Base-by-base conservation (phyloP, 2,113 vertebrate genomes). In the Anoplopoma fimbria region DNA sequence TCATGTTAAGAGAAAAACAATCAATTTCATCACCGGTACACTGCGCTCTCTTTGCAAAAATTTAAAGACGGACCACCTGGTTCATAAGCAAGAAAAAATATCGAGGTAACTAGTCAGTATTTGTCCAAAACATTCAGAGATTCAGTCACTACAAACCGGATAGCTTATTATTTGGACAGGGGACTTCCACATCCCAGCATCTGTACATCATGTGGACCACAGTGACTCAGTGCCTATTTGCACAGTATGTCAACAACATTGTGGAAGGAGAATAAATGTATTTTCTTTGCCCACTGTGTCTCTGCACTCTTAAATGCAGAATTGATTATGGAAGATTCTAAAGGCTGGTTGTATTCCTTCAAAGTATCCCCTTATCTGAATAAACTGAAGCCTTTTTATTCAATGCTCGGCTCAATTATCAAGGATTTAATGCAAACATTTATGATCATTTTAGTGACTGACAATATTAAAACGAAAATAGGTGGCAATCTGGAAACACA, bases 181-280 rank as follows among this genome's bases (percentile, higher is more conserved):
- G 5, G 17, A 34, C 34, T 34, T 31, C 40, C 55, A 53, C 53
- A 19, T 69, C 53, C 14, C 6, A 40, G 29, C 75, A 75, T 78
- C 53, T 77, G 73, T 68, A 42, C 29, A 53, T 80, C 73, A 75
- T 58, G 17, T 78, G 85, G 60, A 73, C 4, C 0, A 58, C 40
- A 69, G 64, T 76, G 75, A 81, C 34, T 70, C 42, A 42, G 80
- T 77, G 42, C 74, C 61, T 83, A 27, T 82, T 83, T 84, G 75
- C 61, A 81, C 81, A 80, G 34, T 58, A 36, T 36, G 19, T 84
- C 65, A 68, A 15, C 25, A 72, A 33, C 40, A 58, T n/a, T 21
- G 6, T 40, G 29, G 69, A 55, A 47, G 71, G 17, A 21, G 73
- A 86, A 84, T 69, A 84, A 79, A 69, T 81, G 31, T 67, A 27